These are phyloP conservation scores for Melipona bicolor DNA, from an alignment of 2,888 invertebrate genomes.

Conservation along the genomic window DNA sequence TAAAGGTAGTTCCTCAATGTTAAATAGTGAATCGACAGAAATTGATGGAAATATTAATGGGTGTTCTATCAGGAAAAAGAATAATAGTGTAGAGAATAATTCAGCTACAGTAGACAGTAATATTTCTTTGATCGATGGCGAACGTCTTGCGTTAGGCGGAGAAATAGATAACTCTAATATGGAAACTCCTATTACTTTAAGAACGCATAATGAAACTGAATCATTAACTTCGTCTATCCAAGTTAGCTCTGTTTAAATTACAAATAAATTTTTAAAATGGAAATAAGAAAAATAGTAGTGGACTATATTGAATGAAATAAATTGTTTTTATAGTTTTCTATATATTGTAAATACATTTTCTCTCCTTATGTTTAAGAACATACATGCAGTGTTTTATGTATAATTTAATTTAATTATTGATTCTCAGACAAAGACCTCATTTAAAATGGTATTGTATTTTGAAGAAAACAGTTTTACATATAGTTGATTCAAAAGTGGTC, in stretches of 20 bases:
- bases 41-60: conserved; percentile 85
- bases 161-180: conserved; percentile 82
- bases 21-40: conserved; percentile 76
- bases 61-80: conserved; percentile 83
- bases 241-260: conserved; percentile 86
- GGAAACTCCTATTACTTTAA: conserved; percentile 85
- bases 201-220: conserved; percentile 84
- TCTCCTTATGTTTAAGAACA: conserved; percentile 31
- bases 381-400: conserved; percentile 7
- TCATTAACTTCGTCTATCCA: conserved; percentile 86
- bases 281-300: conserved; percentile 52
- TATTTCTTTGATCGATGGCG: conserved; percentile 82
- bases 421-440: conserved; percentile 11
- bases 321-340: conserved; percentile 14
- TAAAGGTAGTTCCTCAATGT: conserved; percentile 75
- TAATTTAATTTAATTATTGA: conserved; percentile 16
- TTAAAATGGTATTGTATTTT: conserved; percentile 17
- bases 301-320: conserved; percentile 41
- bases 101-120: conserved; percentile 84
- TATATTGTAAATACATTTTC: conserved; percentile 35
- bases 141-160: conserved; percentile 70
- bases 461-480: not conserved
- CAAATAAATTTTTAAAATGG: conserved; percentile 26
- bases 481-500: conserved; percentile 44
- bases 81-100: conserved; percentile 82